These are phyloP conservation scores for Paratrypauchen microcephalus DNA, from an alignment of 2,797 vertebrate species.

Conservation along the genomic window DNA sequence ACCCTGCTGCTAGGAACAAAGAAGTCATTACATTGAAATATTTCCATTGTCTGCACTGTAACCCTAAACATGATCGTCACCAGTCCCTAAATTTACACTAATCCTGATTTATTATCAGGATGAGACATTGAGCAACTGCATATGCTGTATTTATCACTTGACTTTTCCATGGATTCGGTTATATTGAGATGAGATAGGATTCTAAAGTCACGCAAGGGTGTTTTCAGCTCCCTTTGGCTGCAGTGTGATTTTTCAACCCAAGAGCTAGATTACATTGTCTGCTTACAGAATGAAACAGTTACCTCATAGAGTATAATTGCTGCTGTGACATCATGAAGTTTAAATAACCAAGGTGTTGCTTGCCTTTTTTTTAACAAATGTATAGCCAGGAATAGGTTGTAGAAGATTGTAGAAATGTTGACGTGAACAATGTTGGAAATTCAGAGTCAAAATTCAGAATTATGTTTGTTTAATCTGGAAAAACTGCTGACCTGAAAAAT, in stretches of 20 bases:
- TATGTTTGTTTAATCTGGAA: not conserved
- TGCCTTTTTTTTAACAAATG: conserved; percentile 53
- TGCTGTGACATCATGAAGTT: conserved; percentile 66
- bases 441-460: not conserved
- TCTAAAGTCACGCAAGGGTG: conserved; percentile 35
- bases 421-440: not conserved
- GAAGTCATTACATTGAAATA: conserved; percentile 31
- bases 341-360: conserved; percentile 62
- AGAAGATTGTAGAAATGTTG: conserved; percentile 13
- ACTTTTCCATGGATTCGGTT: conserved; percentile 11
- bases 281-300: conserved; percentile 58
- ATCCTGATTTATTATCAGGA: conserved; percentile 30
- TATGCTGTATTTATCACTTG: conserved; percentile 23
- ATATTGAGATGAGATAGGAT: conserved; percentile 28
- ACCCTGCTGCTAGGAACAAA: conserved; percentile 28
- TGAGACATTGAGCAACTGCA: conserved; percentile 17
- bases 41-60: conserved; percentile 17
- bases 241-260: conserved; percentile 61
- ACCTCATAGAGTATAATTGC: conserved; percentile 72
- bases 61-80: conserved; percentile 23
- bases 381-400: conserved; percentile 30
- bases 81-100: conserved; percentile 21
- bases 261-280: conserved; percentile 64
- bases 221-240: conserved; percentile 39
- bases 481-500: not conserved